Evolutionary conservation across 2,888 invertebrate genomes (phyloP).

Genomic region (Drosophila mettleri): DNA sequence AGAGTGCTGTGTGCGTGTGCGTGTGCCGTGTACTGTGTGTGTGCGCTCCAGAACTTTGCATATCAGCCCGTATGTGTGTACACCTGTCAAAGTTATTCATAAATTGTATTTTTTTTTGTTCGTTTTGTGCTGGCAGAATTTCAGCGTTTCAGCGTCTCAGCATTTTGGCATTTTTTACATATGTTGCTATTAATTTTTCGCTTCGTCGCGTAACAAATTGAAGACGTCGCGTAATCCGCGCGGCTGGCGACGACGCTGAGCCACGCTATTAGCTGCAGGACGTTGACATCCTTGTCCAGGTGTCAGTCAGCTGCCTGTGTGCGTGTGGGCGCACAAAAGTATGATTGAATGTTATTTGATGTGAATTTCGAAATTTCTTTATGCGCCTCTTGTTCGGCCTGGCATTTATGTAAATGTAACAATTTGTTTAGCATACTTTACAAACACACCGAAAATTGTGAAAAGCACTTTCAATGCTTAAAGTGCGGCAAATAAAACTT

Average conservation of each 20-base stretch:
- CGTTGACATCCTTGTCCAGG: slow-evolving; percentile 44
- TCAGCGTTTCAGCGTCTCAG: slow-evolving; percentile 8
- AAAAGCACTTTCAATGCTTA: slow-evolving; percentile 9
- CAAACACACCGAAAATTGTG: not conserved
- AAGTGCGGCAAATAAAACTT: slow-evolving; percentile 18
- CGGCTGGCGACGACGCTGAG: slow-evolving; percentile 24
- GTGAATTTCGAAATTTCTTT: slow-evolving; percentile 58
- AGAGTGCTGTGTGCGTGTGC: not conserved
- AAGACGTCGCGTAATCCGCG: slow-evolving; percentile 52
- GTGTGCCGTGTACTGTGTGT: not conserved
- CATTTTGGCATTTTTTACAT: slow-evolving; percentile 52
- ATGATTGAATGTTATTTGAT: slow-evolving; percentile 76
- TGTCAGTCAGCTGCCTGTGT: slow-evolving; percentile 29
- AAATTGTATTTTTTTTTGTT: slow-evolving; percentile 27
- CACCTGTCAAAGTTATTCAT: slow-evolving; percentile 72
- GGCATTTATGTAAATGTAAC: slow-evolving; percentile 67
- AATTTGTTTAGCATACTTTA: slow-evolving; percentile 50
- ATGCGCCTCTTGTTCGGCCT: slow-evolving; percentile 29
- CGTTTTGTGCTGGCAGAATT: no score
- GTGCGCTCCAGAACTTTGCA: slow-evolving; percentile 50
- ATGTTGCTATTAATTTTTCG: slow-evolving; percentile 76
- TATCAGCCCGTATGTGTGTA: slow-evolving; percentile 46
- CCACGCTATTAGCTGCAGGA: slow-evolving; percentile 58
- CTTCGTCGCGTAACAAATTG: slow-evolving; percentile 52
- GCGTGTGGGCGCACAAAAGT: slow-evolving; percentile 30